Evolutionary conservation across 2,888 invertebrate genomes (phyloP).

Genomic region (Caradrina kadenii): DNA sequence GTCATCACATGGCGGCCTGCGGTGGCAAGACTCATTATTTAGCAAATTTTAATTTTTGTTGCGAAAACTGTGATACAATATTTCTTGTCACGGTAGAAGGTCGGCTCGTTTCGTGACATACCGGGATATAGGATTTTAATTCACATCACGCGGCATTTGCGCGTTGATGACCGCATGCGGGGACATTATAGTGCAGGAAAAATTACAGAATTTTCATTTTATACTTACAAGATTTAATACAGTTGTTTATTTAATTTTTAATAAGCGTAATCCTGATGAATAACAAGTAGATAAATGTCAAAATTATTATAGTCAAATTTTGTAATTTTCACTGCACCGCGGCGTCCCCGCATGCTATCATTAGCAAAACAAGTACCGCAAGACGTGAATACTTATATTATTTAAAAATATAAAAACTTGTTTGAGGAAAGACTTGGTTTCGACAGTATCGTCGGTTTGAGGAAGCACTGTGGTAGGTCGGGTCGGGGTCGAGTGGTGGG

Average conservation of each 20-base stretch:
- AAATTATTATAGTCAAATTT: constrained; percentile 11
- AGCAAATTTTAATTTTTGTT: not conserved
- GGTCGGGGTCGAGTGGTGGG: not conserved
- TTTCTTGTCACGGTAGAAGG: not conserved
- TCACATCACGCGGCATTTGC: constrained; percentile 3
- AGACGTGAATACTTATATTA: not conserved
- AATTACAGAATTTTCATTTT: constrained; percentile 25
- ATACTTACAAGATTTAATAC: constrained; percentile 32
- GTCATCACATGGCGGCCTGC: constrained; percentile 10
- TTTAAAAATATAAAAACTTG: not conserved
- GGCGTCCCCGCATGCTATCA: constrained; percentile 10
- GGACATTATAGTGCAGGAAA: constrained; percentile 20
- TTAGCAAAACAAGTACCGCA: constrained; percentile 1
- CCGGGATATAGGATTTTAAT: not conserved
- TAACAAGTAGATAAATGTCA: constrained; percentile 35
- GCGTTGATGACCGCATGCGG: constrained; percentile 29
- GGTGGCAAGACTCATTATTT: constrained; percentile 1
- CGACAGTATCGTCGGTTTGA: not conserved
- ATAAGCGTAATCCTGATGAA: constrained; percentile 38
- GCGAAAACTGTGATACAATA: constrained; percentile 4
- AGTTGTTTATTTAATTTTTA: constrained; percentile 45
- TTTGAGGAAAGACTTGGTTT: not conserved
- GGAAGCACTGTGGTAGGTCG: constrained; percentile 11
- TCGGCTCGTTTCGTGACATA: constrained; percentile 34
- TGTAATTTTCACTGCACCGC: not conserved